Evolutionary conservation across 2,888 invertebrate genomes (phyloP).

Genomic region (Lottia scabra): DNA sequence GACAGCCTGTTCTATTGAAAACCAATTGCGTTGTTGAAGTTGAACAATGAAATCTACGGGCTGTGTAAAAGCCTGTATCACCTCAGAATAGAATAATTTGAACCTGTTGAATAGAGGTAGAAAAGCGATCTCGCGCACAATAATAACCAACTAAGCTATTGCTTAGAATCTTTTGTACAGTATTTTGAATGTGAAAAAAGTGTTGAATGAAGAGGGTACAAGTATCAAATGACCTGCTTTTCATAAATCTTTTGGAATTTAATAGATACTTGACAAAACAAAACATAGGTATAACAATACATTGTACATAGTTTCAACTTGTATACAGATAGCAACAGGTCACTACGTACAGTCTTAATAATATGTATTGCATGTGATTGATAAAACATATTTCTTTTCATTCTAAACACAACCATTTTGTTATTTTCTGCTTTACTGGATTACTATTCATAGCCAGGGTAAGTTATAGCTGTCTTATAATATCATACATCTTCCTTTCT

Average conservation of each 20-base stretch:
- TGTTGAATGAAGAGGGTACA: conserved; percentile 1
- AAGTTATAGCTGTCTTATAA: too few species aligned
- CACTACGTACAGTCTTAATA: too few species aligned
- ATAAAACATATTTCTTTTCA: too few species aligned
- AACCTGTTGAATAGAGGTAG: conserved; percentile 1
- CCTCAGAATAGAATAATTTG: conserved; percentile 1
- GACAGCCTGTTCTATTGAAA: background rate
- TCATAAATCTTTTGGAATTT: background rate
- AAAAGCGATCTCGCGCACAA: background rate
- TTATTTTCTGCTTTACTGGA: too few species aligned
- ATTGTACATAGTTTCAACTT: background rate
- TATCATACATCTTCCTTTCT: too few species aligned
- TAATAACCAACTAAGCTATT: background rate
- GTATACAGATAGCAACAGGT: background rate
- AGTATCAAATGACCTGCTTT: background rate
- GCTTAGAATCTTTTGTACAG: background rate
- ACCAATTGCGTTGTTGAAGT: conserved; percentile 1
- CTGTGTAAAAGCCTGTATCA: conserved; percentile 6
- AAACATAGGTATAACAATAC: background rate
- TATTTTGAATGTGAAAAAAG: conserved; percentile 1
- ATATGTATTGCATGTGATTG: too few species aligned
- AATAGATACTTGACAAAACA: conserved; percentile 3
- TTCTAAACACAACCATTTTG: too few species aligned
- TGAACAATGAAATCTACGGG: background rate
- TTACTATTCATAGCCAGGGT: too few species aligned